Base-by-base conservation (phyloP, 2,888 invertebrate genomes). In the Loripinus fragilis region DNA sequence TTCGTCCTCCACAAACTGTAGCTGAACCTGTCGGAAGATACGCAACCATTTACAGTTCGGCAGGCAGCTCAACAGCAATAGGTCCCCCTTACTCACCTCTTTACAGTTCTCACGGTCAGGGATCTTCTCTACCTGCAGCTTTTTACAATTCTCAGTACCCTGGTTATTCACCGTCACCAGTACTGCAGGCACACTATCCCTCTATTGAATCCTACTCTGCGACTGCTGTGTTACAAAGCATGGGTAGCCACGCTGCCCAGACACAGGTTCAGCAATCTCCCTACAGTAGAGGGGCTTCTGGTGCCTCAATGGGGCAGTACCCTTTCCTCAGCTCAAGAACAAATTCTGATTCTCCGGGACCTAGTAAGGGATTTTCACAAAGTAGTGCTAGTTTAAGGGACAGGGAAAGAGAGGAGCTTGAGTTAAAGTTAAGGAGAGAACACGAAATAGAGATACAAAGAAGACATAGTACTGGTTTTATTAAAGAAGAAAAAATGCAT, bases 211-310 rank as follows among this genome's bases (percentile, higher is more conserved):
- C 91, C 0, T 92, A 91, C 76, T 91, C 91, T 0, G 38, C 38
- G 38, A n/a, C n/a, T n/a, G 91, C 91, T 41, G 90, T 91, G 41
- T 86, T 92, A 74, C 91, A 91, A 76, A 91, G 89, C 76, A 91
- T 92, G 89, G 91, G 91, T 35, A 91, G 89, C 45, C 91, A 90
- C 65, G 88, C 88, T 17, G 85, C 85, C 38, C 90, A 89, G 77
- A 86, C 90, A 17, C 90, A 88, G 41, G 85, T 90, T 78, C 89
- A 89, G 72, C 87, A 86, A 65, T 78, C 86, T 50, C 81, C 86
- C 10, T 86, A 78, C 65, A 71, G 75, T 38, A 45, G 71, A 66
- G 78, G 76, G 30, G 74, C 71, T 41, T 48, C 66, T 25, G 76
- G 77, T 35, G 71, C 68, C 25, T 71, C 83, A 15, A 25, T 86